These are phyloP conservation scores for Podiceps cristatus DNA, from an alignment of 2,113 vertebrate genomes.

Conservation along the genomic window DNA sequence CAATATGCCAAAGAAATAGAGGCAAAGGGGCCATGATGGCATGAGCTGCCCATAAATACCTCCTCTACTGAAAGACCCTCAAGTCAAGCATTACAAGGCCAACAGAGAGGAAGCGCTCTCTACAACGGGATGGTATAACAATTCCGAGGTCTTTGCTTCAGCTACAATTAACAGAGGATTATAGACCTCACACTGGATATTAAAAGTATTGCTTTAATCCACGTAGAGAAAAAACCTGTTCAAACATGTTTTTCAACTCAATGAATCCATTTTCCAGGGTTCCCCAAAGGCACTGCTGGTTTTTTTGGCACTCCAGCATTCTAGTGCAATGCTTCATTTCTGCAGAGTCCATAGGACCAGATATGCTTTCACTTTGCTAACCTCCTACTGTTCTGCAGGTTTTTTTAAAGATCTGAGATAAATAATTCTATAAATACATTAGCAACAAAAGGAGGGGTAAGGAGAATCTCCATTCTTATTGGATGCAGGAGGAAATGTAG, in stretches of 20 bases:
- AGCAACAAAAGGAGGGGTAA: no score
- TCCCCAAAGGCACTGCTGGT: background rate
- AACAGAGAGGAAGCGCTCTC: background rate
- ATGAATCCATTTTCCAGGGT: background rate
- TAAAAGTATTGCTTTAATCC: background rate
- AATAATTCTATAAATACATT: no score
- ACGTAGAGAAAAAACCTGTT: background rate
- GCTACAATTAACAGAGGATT: background rate
- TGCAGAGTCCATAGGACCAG: background rate
- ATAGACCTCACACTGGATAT: background rate
- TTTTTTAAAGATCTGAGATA: background rate
- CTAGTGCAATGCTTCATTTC: background rate
- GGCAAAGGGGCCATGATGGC: accelerated
- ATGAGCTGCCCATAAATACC: background rate
- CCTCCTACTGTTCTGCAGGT: background rate
- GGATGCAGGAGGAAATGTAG: no score
- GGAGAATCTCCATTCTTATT: no score
- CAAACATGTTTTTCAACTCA: background rate
- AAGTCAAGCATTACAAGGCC: background rate
- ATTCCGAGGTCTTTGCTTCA: background rate
- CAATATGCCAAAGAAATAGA: background rate
- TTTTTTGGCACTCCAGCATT: background rate
- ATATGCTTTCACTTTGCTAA: background rate
- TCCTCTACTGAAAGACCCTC: background rate
- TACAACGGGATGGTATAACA: accelerated